These are phyloP conservation scores for Oreochromis spilurus DNA, from an alignment of 2,113 vertebrate species.

Conservation along the genomic window DNA sequence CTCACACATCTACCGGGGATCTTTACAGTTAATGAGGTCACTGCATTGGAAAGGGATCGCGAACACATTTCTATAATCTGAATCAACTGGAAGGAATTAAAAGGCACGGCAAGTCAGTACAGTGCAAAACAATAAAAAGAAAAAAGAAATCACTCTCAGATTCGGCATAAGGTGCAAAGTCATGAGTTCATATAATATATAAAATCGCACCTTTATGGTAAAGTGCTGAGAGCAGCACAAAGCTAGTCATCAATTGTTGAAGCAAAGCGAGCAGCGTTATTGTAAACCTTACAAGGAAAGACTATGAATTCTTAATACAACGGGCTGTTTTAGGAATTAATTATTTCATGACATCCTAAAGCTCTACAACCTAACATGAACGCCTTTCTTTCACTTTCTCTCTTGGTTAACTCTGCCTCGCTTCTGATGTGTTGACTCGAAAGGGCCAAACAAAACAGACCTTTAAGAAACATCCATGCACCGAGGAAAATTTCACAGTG, in stretches of 20 bases:
- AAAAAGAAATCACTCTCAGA: neutral
- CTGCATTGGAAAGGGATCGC: conserved; percentile 34
- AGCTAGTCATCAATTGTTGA: neutral
- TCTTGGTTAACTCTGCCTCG: neutral
- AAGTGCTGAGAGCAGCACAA: neutral
- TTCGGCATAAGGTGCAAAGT: conserved; percentile 3
- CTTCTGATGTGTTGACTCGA: neutral
- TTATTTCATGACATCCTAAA: neutral
- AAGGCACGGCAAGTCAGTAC: neutral
- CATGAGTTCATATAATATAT: conserved; percentile 4
- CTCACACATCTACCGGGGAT: conserved; percentile 42
- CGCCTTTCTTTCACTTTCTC: neutral
- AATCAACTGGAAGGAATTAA: conserved; percentile 44
- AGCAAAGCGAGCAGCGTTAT: neutral
- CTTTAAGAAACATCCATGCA: neutral
- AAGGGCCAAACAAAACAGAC: neutral
- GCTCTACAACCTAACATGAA: neutral
- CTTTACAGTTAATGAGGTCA: conserved; percentile 63
- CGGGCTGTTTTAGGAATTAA: neutral
- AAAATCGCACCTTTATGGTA: conserved; percentile 30
- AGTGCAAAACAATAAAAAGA: conserved; percentile 2
- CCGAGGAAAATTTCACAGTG: neutral
- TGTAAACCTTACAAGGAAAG: neutral
- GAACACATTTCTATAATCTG: conserved; percentile 37
- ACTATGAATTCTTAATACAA: neutral